Base-by-base conservation (phyloP, 2,888 invertebrate species). In the Andrena trimmerana region DNA sequence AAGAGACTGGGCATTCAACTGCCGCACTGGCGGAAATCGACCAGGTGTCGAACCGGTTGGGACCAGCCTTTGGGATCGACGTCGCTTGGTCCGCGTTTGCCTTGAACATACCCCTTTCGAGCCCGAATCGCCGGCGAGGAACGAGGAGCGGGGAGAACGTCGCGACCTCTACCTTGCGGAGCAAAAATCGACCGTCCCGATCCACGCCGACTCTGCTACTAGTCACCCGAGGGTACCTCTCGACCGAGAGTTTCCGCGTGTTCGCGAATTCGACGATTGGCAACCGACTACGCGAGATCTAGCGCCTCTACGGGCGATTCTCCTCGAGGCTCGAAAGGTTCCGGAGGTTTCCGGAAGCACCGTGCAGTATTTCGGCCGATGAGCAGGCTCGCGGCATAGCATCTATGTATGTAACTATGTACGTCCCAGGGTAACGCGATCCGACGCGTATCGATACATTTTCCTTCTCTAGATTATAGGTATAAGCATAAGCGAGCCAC, bases 1-100 rank as follows among this genome's bases (percentile, higher is more conserved):
- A 95, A 96, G 83, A 95, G 98, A 29, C 94, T 97, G 57, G 98
- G 98, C 0, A 97, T 97, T 0, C 95, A 95, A 81, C 94, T 97
- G 66, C 95, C 95, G 0, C 95, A 96, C 86, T 98, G 98, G 98
- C 95, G 96, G 81, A 95, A 95, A 66, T 95, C 95, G 20, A 96
- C 97, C 69, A 96, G 96, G 92, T 98, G 97, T 91, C 95, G 95
- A 48, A 91, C 94, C 95, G 90, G 93, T 91, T 94, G 94, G 93
- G 92, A 92, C 63, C 86, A 86, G 36, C 76, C 88, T 52, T 27
- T 36, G n/a, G 65, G 42, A 20, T 31, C 82, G 27, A 5, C 74
- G 16, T 27, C 33, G 10, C 31, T 82, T 33, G 73, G 48, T 8
- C 63, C 52, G n/a, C 81, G 71, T 59, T 76, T 54, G 16, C 68